Conservation (phyloP, 2,113 vertebrate genomes). For the Vanacampus margaritifer region DNA sequence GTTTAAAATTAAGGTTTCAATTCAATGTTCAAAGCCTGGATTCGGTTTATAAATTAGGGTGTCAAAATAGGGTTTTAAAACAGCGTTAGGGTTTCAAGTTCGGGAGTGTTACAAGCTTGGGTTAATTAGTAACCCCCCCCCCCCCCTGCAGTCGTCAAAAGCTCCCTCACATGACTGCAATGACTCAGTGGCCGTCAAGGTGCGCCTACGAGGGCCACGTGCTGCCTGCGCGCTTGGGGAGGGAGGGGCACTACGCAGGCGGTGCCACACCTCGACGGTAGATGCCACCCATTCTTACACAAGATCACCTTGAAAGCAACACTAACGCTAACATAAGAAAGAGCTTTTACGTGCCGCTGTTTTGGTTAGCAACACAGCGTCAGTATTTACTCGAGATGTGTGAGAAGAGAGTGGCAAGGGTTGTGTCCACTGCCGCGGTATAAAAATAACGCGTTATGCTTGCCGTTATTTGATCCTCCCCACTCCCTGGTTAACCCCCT, state of each 20-base stretch:
- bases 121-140: background rate
- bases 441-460: constrained; percentile 66
- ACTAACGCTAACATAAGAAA: background rate
- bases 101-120: too few relatives aligned
- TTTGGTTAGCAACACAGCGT: background rate
- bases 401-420: constrained; percentile 10
- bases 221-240: background rate
- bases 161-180: background rate
- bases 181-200: background rate
- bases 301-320: background rate
- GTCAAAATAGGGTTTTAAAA: too few relatives aligned
- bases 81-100: background rate
- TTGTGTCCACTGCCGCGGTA: constrained; percentile 45
- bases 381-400: background rate
- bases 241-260: background rate
- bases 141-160: too few relatives aligned
- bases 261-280: background rate
- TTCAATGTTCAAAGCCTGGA: background rate
- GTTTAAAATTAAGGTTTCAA: background rate
- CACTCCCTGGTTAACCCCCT: background rate
- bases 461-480: constrained; percentile 53
- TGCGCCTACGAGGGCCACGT: background rate
- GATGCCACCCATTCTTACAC: background rate
- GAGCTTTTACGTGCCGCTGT: background rate
- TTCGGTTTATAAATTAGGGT: background rate